Evolutionary conservation across 2,113 vertebrate genomes (phyloP).

Genomic region (Noturus placidus): DNA sequence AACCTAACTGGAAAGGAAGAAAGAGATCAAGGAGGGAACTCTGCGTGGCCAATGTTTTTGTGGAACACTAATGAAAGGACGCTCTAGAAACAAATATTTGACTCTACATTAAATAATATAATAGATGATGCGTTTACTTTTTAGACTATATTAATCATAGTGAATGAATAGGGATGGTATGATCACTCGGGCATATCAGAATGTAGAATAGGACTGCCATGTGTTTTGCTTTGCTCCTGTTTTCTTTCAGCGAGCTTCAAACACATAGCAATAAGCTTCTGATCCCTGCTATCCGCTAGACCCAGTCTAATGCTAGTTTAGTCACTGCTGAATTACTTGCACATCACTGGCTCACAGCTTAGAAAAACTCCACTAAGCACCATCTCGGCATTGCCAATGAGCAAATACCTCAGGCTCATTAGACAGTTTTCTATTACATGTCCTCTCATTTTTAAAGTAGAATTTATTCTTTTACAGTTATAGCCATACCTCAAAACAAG

Average conservation of each 20-base stretch:
- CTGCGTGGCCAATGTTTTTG: neutral
- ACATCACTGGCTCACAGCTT: slow-evolving; percentile 53
- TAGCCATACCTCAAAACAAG: neutral
- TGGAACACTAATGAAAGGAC: too few species aligned
- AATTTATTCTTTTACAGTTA: neutral
- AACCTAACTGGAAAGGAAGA: neutral
- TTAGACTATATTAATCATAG: neutral
- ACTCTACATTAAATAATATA: neutral
- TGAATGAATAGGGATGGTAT: slow-evolving; percentile 10
- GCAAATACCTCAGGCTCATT: neutral
- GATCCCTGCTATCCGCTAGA: slow-evolving; percentile 77
- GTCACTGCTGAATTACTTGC: slow-evolving; percentile 72
- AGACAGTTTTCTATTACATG: neutral
- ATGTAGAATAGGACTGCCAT: slow-evolving; percentile 17
- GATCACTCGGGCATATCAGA: neutral
- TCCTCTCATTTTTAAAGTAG: neutral
- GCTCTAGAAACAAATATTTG: neutral
- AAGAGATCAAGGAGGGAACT: neutral
- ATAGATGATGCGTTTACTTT: neutral
- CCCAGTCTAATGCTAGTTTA: slow-evolving; percentile 77
- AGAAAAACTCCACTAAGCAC: neutral
- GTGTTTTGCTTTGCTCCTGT: slow-evolving; percentile 35
- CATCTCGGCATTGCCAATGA: slow-evolving; percentile 33
- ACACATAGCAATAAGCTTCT: slow-evolving; percentile 66
- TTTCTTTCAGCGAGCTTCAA: slow-evolving; percentile 41